These are phyloP conservation scores for Hymenopus coronatus DNA, from an alignment of 2,888 invertebrate species.

Conservation along the genomic window DNA sequence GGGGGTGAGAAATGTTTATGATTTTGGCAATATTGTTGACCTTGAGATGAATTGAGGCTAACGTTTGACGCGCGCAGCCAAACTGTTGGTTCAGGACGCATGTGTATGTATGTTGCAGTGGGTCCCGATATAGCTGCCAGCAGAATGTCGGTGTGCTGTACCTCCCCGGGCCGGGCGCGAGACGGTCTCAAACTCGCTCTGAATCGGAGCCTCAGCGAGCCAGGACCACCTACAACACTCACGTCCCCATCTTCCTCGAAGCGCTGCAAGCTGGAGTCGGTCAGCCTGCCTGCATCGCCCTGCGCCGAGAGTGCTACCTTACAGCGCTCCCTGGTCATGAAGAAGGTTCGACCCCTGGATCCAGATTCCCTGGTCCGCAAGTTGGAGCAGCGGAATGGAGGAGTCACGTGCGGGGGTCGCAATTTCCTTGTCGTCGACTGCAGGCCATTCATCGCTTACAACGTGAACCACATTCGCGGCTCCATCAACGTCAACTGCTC, in stretches of 20 bases:
- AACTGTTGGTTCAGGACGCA: not conserved
- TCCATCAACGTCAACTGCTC: conserved; percentile 70
- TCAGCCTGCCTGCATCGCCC: conserved; percentile 41
- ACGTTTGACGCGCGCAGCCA: not conserved
- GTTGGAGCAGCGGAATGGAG: conserved; percentile 43
- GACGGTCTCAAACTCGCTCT: conserved; percentile 56
- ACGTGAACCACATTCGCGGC: conserved; percentile 65
- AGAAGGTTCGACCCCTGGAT: conserved; percentile 53
- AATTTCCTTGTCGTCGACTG: conserved; percentile 60
- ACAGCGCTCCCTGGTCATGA: conserved; percentile 52
- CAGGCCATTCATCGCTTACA: conserved; percentile 67
- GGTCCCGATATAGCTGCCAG: conserved; percentile 35
- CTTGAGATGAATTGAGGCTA: no score
- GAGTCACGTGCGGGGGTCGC: conserved; percentile 36
- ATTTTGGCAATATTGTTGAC: no score
- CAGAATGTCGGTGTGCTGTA: conserved; percentile 51
- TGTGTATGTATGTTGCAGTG: conserved; percentile 13
- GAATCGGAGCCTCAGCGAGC: conserved; percentile 57
- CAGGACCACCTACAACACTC: conserved; percentile 46
- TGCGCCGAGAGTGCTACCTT: conserved; percentile 55
- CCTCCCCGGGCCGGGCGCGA: conserved; percentile 46
- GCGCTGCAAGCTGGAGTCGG: conserved; percentile 55
- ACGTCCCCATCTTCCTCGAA: conserved; percentile 45
- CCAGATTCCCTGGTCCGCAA: conserved; percentile 53
- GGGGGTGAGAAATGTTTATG: no score